Base-by-base conservation (phyloP, 2,888 invertebrate genomes). In the Chironomus tentans region DNA sequence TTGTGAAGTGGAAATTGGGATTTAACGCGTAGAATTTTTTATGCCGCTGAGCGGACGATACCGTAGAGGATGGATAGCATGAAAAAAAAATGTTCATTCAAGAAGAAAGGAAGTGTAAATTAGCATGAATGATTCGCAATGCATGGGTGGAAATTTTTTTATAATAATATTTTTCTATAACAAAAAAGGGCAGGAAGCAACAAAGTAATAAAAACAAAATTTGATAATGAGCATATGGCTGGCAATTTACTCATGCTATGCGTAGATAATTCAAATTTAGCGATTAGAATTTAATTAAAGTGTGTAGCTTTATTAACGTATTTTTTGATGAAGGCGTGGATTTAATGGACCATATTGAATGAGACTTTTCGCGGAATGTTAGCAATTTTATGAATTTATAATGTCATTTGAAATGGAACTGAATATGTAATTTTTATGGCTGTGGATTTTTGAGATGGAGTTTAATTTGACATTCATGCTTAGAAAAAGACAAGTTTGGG, bases 1-100 rank as follows among this genome's bases (percentile, higher is more conserved):
- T 65, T 65, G 21, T 65, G 21, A 22, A 24, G 65, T 65, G 65
- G 65, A 65, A 65, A 65, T 65, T 65, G 65, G 22, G 65, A 65
- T 24, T 65, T 65, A 65, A 65, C 65, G 65, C 22, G 65, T 2
- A 22, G 13, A 22, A 12, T n/a, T 62, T 65, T 24, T 65, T 21
- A 24, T 24, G 65, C 21, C n/a, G 13, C 12, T 24, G 24, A 21
- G 12, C 10, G 24, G 24, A 65, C 18, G 21, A 65, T 21, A 4
- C 24, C 24, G 65, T 13, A 12, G 21, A 65, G 21, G 21, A 21
- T 65, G 4, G n/a, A 15, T 56, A 18, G 65, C 22, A 24, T 24
- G 12, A 4, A 50, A 15, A 18, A 15, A 15, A 18, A 15, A 2
- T 56, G 22, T 56, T 56, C 18, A 62, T 7, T 15, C 10, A 62